Percentiles rank a stretch among this genome's conserved stretches.
Evolutionary conservation across 2,888 invertebrate genomes (phyloP).

Genomic region (Heliconius aoede): DNA sequence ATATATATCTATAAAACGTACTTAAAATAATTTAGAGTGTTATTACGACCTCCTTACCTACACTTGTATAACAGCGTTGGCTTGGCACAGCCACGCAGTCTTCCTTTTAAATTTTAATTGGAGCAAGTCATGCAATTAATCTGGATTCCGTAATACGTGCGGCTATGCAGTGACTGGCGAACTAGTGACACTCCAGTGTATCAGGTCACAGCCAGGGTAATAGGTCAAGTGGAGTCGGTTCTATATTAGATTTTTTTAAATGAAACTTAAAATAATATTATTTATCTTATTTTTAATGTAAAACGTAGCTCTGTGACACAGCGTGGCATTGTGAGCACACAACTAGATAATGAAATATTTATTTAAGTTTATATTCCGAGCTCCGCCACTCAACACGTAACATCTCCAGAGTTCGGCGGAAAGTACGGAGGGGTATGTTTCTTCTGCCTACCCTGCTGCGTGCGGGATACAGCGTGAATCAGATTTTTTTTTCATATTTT

Average conservation of each 20-base stretch:
- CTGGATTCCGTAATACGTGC: not conserved
- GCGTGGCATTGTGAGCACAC: too few species aligned
- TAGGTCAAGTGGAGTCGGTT: slow-evolving; percentile 20
- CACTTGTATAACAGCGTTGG: not conserved
- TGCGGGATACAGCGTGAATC: too few species aligned
- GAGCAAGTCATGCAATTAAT: slow-evolving; percentile 26
- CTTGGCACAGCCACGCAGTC: not conserved
- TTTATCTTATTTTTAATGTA: not conserved
- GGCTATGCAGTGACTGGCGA: slow-evolving; percentile 7
- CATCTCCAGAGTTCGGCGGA: too few species aligned
- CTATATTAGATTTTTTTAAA: not conserved
- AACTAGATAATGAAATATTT: too few species aligned
- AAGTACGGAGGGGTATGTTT: too few species aligned
- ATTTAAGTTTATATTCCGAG: too few species aligned
- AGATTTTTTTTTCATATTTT: too few species aligned
- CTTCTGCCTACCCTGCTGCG: too few species aligned
- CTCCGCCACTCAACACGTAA: too few species aligned
- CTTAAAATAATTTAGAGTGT: not conserved
- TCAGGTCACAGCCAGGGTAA: slow-evolving; percentile 20
- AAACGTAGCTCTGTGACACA: too few species aligned
- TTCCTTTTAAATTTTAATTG: slow-evolving; percentile 24
- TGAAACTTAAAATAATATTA: not conserved
- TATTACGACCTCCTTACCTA: not conserved
- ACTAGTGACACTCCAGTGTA: not conserved
- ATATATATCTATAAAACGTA: too few species aligned